Conservation (phyloP, 1,140 invertebrate species). For the Neomicropteryx cornuta region DNA sequence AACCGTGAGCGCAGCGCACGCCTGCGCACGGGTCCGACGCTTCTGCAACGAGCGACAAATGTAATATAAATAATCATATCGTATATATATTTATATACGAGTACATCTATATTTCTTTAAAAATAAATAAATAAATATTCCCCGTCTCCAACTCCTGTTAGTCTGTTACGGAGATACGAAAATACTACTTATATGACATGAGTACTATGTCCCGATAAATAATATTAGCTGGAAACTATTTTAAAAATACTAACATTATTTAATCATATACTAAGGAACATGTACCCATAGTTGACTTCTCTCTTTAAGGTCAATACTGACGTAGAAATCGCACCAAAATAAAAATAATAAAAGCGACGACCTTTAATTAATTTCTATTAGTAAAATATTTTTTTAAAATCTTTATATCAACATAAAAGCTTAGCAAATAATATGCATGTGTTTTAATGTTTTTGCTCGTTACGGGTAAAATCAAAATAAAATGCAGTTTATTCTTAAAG, state of each 20-base stretch:
- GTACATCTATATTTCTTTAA: background rate
- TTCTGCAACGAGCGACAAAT: constrained; percentile 45
- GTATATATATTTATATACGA: background rate
- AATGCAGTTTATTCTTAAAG: constrained; percentile 11
- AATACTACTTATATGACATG: background rate
- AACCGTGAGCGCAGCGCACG: constrained; percentile 61
- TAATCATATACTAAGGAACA: background rate
- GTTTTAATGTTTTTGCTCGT: too few species aligned
- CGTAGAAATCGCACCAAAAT: background rate
- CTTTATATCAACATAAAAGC: too few species aligned
- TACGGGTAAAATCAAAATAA: constrained; percentile 17
- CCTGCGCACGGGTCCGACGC: constrained; percentile 65
- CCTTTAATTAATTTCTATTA: background rate
- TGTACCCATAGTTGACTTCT: background rate
- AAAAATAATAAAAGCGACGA: too few species aligned
- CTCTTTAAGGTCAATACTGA: background rate
- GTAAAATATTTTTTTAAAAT: background rate
- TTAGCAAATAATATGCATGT: too few species aligned
- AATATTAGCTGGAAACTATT: too few species aligned
- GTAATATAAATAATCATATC: background rate
- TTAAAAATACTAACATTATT: too few species aligned
- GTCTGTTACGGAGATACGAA: background rate
- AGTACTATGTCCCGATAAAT: too few species aligned
- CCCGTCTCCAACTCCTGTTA: background rate
- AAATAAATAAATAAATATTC: background rate